Evolutionary conservation across 2,797 vertebrate genomes (phyloP), one percentile per base, ranked within the genome.

Genomic region (Gymnodraco acuticeps): DNA sequence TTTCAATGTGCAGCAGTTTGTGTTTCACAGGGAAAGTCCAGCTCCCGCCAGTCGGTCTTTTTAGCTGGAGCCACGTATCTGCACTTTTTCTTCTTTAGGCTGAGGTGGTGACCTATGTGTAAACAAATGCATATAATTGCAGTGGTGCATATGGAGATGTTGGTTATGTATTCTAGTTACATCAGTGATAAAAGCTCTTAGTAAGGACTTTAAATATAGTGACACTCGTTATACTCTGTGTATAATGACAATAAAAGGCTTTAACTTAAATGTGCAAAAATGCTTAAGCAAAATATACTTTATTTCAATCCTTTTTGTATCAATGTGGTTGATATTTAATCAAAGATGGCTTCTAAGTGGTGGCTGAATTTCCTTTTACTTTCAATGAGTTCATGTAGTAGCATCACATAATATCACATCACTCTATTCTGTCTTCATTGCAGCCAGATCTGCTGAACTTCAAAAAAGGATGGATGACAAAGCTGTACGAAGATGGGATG

Each of bases 391-490:
- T 52, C 58, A 0, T 27, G 4, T 5, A 27, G 1, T 58, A 64
- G 2, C 2, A 70, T 73, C 41, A n/a, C 75, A 27, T 27, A 17
- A n/a, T 59, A 10, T 71, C 19, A 42, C 46, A 58, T 75, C 9
- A 3, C 20, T 82, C 3, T 67, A 31, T 41, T 85, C 66, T 68
- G 3, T 85, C 42, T 80, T 70, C 51, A 42, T 70, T 88, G 27
- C 87, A 99, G 98, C 98, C 98, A 0, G 97, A 99, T 91, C 95
- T 99, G 88, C 92, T 99, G 93, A 99, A 98, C 89, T 99, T 99
- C 93, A 99, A 99, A 92, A 99, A 99, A 94, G 98, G 98, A 94
- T 99, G 98, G 98, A 96, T 99, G 95, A 98, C 98, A 62, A 99
- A 99, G 88, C 96, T 99, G 64, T 98, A 99, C 0, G 96, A 98